Evolutionary conservation across 2,797 vertebrate genomes (phyloP).

Genomic region (Benthosema pterotum): DNA sequence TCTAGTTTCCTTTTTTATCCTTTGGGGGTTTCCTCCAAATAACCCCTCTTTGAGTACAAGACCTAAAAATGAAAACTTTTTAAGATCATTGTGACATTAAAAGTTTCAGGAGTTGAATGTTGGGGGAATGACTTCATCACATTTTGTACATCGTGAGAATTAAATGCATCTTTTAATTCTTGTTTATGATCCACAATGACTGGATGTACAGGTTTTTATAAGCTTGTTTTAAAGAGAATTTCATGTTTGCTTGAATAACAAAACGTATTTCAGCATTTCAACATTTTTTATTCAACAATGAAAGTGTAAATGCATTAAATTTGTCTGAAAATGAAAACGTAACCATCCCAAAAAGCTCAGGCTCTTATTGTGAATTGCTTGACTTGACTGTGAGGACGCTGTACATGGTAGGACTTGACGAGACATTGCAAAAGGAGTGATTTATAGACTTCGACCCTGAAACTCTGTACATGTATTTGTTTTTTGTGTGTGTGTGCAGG

Average conservation of each 20-base stretch:
- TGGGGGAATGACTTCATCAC: too few relatives aligned
- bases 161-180: too few relatives aligned
- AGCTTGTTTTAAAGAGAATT: too few relatives aligned
- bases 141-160: too few relatives aligned
- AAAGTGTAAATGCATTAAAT: not conserved
- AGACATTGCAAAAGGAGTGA: not conserved
- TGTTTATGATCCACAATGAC: too few relatives aligned
- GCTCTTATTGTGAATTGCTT: constrained; percentile 2
- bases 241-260: constrained; percentile 1
- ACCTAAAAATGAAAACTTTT: too few relatives aligned
- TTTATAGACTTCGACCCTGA: constrained; percentile 21
- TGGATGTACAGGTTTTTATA: too few relatives aligned
- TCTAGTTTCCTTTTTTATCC: too few relatives aligned
- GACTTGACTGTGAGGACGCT: not conserved
- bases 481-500: not conserved
- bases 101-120: too few relatives aligned
- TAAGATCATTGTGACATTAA: too few relatives aligned
- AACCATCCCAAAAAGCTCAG: not conserved
- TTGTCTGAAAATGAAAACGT: not conserved
- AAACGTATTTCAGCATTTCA: not conserved
- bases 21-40: too few relatives aligned
- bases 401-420: constrained; percentile 1
- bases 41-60: too few relatives aligned
- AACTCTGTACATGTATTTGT: constrained; percentile 2
- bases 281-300: constrained; percentile 3